Base-by-base conservation (phyloP, 2,888 invertebrate genomes). In the Gibbula magus region DNA sequence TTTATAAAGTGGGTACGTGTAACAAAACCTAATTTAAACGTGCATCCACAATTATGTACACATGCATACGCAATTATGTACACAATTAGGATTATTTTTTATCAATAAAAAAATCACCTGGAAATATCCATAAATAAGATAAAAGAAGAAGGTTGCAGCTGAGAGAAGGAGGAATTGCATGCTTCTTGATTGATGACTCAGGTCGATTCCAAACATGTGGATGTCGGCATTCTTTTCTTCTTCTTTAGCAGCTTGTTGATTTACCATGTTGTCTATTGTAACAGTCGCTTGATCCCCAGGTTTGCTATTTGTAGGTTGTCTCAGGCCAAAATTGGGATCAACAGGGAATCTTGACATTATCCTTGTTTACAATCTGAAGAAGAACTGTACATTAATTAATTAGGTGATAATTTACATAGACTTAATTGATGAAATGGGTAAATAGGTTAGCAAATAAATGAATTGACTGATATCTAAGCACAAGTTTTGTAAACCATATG, bases 81-180 rank as follows among this genome's bases (percentile, higher is more conserved):
- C n/a, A n/a, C n/a, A n/a, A n/a, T n/a, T n/a, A 35, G 35, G 4
- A 35, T 35, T 35, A 35, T 35, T 35, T 3, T 5, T 45, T 45
- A 8, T 45, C 1, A 10, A 10, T 10, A 45, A 45, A 45, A 45
- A 16, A 85, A 82, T 89, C 91, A 95, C 99, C 94, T 95, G 91
- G 73, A 93, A 88, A 84, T 97, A 98, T 77, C 98, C 98, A 94
- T 98, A 98, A 0, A 97, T 94, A 81, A 98, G 93, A 93, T 96
- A 99, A 91, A 97, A 96, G 83, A 96, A 92, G 93, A 98, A 98
- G 8, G 98, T 96, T 78, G 96, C 97, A 32, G 94, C 89, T 77
- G 96, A 96, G 91, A 97, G 96, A 76, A 96, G 93, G 0, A 96
- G 82, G 91, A 98, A 96, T 92, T 97, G 97, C 3, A 94, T 93